Evolutionary conservation across 2,797 vertebrate species (phyloP).

Genomic region (Rhadinocentrus ornatus): DNA sequence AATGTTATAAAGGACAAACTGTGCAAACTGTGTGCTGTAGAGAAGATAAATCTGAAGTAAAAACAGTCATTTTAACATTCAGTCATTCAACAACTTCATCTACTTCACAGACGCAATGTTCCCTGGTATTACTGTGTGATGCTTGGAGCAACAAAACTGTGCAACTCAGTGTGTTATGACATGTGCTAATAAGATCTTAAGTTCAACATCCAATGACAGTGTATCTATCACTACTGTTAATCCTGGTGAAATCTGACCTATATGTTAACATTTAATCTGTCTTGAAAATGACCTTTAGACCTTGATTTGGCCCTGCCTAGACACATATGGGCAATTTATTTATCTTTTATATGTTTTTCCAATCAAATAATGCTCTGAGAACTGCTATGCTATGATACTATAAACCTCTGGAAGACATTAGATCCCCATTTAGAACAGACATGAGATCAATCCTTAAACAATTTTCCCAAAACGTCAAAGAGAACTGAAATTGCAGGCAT

Average conservation of each 20-base stretch:
- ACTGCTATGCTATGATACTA: background rate
- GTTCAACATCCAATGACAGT: background rate
- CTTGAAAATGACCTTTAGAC: no score
- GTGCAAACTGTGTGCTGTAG: background rate
- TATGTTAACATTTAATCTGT: no score
- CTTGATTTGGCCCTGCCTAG: background rate
- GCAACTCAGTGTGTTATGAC: no score
- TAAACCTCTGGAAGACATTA: background rate
- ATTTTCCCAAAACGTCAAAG: slow-evolving; percentile 13
- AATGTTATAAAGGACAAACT: background rate
- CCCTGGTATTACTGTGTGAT: background rate
- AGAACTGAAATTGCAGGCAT: slow-evolving; percentile 18
- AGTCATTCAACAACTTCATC: background rate
- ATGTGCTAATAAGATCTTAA: background rate
- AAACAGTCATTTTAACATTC: background rate
- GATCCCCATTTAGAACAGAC: background rate
- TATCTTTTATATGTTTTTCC: background rate
- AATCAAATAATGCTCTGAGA: background rate
- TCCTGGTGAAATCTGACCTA: background rate
- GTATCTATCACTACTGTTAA: background rate
- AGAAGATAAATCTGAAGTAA: background rate
- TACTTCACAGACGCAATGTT: background rate
- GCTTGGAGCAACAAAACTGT: background rate
- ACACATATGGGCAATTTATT: background rate
- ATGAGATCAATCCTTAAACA: background rate